These are phyloP conservation scores for Henricia sp. DNA, from an alignment of 53 echinoderm and acorn worm genomes.

Conservation along the genomic window DNA sequence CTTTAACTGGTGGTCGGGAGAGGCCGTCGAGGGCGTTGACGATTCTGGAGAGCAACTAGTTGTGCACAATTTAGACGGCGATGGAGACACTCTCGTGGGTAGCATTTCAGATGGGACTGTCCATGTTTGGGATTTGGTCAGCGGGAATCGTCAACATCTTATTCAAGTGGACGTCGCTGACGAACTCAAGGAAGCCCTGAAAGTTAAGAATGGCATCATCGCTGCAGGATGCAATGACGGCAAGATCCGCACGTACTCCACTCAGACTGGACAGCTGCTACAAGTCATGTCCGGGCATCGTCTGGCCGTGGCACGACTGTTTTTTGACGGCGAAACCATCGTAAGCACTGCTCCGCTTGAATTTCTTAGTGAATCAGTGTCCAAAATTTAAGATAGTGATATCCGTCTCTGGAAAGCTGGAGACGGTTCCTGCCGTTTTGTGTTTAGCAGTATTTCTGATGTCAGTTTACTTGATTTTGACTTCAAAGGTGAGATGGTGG, in stretches of 20 bases:
- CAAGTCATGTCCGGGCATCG: neutral
- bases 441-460: neutral
- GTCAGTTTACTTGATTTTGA: neutral
- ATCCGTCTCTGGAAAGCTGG: neutral
- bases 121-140: constrained; percentile 1
- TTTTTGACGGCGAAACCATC: constrained; percentile 3
- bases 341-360: neutral
- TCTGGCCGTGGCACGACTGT: neutral
- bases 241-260: neutral
- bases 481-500: constrained; percentile 10
- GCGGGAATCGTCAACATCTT: neutral
- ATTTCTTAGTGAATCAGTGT: neutral
- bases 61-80: neutral
- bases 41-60: neutral
- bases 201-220: neutral
- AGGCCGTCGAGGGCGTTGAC: neutral
- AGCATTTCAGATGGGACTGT: neutral
- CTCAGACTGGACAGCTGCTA: neutral
- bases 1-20: neutral
- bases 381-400: neutral
- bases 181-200: neutral
- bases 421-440: neutral
- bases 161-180: neutral
- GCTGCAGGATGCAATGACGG: neutral
- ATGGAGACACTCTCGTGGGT: neutral